These are phyloP conservation scores for Taeniopygia guttata DNA, from an alignment of 2,797 vertebrate species.

Conservation along the genomic window DNA sequence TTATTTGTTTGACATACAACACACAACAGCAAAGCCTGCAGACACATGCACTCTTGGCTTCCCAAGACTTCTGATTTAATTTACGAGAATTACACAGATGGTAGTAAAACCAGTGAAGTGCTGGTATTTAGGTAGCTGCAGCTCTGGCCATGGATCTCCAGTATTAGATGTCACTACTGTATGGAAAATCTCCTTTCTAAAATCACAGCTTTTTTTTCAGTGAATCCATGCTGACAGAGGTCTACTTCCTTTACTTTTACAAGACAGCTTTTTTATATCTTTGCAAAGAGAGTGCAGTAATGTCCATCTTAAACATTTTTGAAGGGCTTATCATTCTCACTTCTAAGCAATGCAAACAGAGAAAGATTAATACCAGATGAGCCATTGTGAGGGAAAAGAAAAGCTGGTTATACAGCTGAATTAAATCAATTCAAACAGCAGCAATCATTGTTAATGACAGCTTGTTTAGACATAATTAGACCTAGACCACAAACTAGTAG, in stretches of 20 bases:
- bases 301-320: neutral
- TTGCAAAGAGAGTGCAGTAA: neutral
- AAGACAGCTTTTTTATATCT: neutral
- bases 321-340: neutral
- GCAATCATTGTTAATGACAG: conserved; percentile 21
- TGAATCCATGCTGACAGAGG: neutral
- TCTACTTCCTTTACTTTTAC: neutral
- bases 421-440: conserved; percentile 1
- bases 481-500: conserved; percentile 5
- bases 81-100: neutral
- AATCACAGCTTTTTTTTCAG: neutral
- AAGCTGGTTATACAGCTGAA: conserved; percentile 27
- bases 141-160: neutral
- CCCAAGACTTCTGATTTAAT: neutral
- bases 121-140: neutral
- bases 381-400: neutral
- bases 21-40: neutral
- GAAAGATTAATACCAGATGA: conserved; percentile 47
- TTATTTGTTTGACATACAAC: neutral
- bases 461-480: conserved; percentile 40
- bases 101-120: neutral
- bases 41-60: neutral
- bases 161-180: neutral
- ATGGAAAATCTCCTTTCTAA: neutral
- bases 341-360: neutral